Conservation (phyloP, 1,140 invertebrate species). For the Lucilia cuprina region DNA sequence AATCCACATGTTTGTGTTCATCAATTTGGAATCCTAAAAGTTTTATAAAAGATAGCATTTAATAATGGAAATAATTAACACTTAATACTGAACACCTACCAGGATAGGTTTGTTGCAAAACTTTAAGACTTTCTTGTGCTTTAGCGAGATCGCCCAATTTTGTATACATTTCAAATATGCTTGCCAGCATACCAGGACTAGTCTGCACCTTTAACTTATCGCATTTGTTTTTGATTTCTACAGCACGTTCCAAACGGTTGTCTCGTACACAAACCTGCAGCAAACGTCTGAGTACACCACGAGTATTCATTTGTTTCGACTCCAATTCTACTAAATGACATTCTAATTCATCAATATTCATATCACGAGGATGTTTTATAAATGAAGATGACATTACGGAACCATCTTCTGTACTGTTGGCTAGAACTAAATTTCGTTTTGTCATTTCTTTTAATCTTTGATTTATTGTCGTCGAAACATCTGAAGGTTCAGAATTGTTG, state of each 20-base stretch:
- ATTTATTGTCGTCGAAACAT: conserved; percentile 39
- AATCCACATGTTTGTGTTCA: conserved; percentile 65
- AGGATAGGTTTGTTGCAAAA: conserved; percentile 49
- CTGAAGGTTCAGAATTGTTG: background rate
- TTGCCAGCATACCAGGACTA: conserved; percentile 63
- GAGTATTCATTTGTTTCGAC: conserved; percentile 62
- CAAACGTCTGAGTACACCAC: conserved; percentile 63
- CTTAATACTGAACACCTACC: conserved; percentile 40
- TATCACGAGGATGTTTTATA: conserved; percentile 60
- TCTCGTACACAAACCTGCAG: conserved; percentile 61
- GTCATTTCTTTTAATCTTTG: conserved; percentile 48
- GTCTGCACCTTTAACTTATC: conserved; percentile 55
- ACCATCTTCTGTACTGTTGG: conserved; percentile 38
- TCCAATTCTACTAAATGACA: conserved; percentile 65
- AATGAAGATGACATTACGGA: conserved; percentile 44
- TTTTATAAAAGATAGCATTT: background rate
- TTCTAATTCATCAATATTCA: conserved; percentile 65
- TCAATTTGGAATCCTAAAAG: conserved; percentile 63
- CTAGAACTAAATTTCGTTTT: conserved; percentile 40
- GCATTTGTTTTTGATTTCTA: conserved; percentile 60
- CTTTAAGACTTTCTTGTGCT: conserved; percentile 55
- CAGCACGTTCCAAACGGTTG: conserved; percentile 60
- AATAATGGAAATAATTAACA: background rate
- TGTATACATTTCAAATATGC: conserved; percentile 62
- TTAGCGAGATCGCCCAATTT: conserved; percentile 55